A percentile compares a stretch with the other conserved stretches of the same genome.
Conservation (phyloP, 2,888 invertebrate genomes). For the Trachelus iudaicus region DNA sequence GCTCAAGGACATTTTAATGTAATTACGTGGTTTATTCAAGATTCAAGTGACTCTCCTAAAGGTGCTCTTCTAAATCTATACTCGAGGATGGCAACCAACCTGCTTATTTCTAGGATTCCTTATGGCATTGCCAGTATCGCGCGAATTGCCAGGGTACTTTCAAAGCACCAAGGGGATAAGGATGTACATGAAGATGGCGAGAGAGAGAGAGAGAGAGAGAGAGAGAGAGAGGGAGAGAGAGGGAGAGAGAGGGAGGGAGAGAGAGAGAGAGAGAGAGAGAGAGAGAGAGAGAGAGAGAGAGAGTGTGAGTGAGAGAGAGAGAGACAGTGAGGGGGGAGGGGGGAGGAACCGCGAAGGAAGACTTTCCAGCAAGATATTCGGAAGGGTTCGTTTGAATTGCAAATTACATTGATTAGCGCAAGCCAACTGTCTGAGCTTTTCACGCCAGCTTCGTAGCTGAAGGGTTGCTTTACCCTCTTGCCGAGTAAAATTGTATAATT, state of each 20-base stretch:
- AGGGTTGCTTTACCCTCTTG: not conserved
- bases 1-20: not conserved
- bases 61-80: not conserved
- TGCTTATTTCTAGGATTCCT: not conserved
- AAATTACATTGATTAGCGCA: constrained; percentile 29
- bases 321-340: too few species aligned
- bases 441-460: constrained; percentile 6
- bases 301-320: too few species aligned
- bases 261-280: too few species aligned
- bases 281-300: too few species aligned
- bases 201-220: too few species aligned
- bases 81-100: not conserved
- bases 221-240: too few species aligned
- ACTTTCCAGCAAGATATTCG: not conserved
- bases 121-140: not conserved
- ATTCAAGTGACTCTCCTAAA: not conserved
- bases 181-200: too few species aligned
- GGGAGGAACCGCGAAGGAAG: not conserved
- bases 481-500: constrained; percentile 1
- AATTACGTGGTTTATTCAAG: not conserved
- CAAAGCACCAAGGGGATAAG: not conserved
- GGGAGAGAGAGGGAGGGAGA: too few species aligned
- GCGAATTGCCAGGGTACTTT: not conserved
- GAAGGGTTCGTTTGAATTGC: constrained; percentile 41
- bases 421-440: constrained; percentile 29